Percentiles rank a stretch among this genome's conserved stretches.
These are phyloP conservation scores for Lophotriccus pileatus DNA, from an alignment of 2,797 vertebrate species.

Conservation along the genomic window DNA sequence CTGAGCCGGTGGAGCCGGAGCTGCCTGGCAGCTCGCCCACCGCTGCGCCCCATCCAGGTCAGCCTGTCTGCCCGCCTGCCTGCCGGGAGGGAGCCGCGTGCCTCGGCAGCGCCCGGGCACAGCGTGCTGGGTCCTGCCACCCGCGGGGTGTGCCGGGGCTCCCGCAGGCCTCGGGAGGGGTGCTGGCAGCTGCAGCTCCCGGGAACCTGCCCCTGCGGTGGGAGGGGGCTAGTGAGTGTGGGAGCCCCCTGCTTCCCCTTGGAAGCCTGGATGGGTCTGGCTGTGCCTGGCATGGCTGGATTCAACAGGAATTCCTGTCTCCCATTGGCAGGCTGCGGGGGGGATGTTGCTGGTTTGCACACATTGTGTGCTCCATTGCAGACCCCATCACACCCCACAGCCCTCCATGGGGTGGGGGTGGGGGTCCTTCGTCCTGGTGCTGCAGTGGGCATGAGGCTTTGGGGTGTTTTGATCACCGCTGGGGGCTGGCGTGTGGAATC, in stretches of 20 bases:
- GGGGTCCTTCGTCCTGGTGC: neutral
- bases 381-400: accelerated
- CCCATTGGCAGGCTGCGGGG: accelerated
- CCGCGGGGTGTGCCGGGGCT: neutral
- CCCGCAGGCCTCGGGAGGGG: neutral
- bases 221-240: neutral
- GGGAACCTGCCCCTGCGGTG: neutral
- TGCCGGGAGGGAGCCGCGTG: neutral
- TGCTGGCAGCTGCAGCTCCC: neutral
- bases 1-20: slow-evolving; percentile 41
- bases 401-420: too few relatives aligned
- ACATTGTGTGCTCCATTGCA: accelerated
- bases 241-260: neutral
- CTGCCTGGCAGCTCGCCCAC: neutral
- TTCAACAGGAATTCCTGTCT: neutral
- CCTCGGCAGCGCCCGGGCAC: slow-evolving; percentile 18
- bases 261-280: neutral
- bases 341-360: neutral
- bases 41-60: slow-evolving; percentile 24
- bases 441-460: neutral
- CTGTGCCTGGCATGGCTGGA: accelerated
- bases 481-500: neutral
- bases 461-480: neutral
- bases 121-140: slow-evolving; percentile 36
- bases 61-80: slow-evolving; percentile 3